Evolutionary conservation across 2,113 vertebrate genomes (phyloP).

Genomic region (Neotoma lepida): DNA sequence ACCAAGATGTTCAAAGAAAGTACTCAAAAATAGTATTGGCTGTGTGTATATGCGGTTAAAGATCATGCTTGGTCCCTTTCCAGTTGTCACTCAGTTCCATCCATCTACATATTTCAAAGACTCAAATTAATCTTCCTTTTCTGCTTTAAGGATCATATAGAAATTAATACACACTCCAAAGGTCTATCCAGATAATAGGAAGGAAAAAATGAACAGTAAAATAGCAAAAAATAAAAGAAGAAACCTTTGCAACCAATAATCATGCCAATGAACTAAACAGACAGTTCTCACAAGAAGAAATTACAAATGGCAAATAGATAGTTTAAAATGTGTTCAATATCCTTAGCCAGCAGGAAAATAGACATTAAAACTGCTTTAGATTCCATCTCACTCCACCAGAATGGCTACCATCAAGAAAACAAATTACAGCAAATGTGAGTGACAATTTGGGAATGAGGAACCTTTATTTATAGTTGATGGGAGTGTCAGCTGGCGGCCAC

Average conservation of each 20-base stretch:
- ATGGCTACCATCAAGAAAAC: neutral
- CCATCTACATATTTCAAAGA: neutral
- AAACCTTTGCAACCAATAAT: neutral
- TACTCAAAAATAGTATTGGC: neutral
- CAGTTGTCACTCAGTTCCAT: neutral
- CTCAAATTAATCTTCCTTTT: neutral
- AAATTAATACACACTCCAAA: neutral
- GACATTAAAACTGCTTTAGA: neutral
- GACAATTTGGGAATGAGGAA: too few species aligned
- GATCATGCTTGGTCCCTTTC: neutral
- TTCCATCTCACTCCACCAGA: neutral
- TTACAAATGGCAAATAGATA: neutral
- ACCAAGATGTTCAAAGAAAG: neutral
- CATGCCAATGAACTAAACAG: neutral
- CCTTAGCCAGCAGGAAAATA: neutral
- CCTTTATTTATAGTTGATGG: neutral
- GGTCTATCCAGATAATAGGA: neutral
- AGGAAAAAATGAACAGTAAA: neutral
- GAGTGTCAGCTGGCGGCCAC: neutral
- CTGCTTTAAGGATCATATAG: neutral
- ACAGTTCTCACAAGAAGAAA: neutral
- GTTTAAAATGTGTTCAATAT: neutral
- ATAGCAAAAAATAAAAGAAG: neutral
- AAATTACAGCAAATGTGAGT: neutral
- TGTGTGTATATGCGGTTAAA: slow-evolving; percentile 3